phyloP scores from a whole-genome alignment of 1,140 invertebrate species.

The Cotesia vestalis region DNA sequence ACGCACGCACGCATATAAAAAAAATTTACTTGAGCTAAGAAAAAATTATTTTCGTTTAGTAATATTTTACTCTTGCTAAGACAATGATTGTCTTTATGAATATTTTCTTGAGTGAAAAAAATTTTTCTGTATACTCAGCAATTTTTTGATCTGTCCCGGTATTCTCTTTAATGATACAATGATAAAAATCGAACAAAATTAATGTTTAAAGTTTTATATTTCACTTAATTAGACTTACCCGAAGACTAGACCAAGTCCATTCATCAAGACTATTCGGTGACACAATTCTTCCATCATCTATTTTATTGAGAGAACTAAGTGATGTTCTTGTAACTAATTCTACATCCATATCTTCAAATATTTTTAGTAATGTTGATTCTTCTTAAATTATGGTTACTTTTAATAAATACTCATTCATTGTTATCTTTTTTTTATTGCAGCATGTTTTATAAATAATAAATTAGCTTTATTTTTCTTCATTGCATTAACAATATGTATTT shows the following conservation, averaged over 20 bases:
- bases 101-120: no score
- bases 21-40: no score
- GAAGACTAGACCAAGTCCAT: conserved; percentile 61
- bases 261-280: conserved; percentile 57
- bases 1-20: no score
- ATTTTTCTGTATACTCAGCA: no score
- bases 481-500: background rate
- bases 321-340: conserved; percentile 59
- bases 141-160: no score
- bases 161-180: no score
- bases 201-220: no score
- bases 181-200: no score
- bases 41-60: no score
- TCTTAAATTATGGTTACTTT: conserved; percentile 13
- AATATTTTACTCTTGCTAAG: no score
- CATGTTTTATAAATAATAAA: no score
- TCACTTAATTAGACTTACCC: conserved; percentile 49
- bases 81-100: no score
- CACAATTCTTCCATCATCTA: conserved; percentile 54
- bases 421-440: background rate
- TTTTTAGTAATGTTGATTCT: background rate
- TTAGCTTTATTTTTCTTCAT: background rate
- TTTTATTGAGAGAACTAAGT: conserved; percentile 56
- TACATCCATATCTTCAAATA: conserved; percentile 52
- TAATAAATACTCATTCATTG: background rate